These are phyloP conservation scores for Platichthys flesus DNA, from an alignment of 2,113 vertebrate species.

Conservation along the genomic window DNA sequence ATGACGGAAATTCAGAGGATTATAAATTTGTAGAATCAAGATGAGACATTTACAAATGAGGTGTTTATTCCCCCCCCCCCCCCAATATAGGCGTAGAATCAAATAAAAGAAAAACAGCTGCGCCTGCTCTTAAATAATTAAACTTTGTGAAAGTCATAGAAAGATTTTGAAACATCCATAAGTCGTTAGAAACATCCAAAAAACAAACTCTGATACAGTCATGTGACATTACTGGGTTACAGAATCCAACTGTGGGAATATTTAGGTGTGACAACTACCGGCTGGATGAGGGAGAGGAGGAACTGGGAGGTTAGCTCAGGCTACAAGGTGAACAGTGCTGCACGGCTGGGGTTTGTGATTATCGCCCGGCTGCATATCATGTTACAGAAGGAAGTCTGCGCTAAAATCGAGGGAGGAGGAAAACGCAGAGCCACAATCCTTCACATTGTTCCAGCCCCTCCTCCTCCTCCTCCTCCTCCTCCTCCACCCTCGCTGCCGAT, in stretches of 20 bases:
- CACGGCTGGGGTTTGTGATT: conserved; percentile 60
- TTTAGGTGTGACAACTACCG: conserved; percentile 20
- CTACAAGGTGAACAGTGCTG: conserved; percentile 8
- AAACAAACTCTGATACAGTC: too few relatives aligned
- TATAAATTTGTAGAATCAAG: conserved; percentile 1
- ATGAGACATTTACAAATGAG: conserved; percentile 2
- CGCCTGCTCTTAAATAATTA: too few relatives aligned
- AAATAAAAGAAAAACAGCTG: not conserved
- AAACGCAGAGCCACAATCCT: conserved; percentile 73
- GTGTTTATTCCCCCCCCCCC: too few relatives aligned
- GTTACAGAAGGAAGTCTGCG: conserved; percentile 67
- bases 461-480: conserved; percentile 14
- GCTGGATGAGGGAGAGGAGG: conserved; percentile 25
- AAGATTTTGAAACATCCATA: too few relatives aligned
- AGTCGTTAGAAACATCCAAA: too few relatives aligned
- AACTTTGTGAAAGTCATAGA: too few relatives aligned
- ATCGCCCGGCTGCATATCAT: conserved; percentile 64
- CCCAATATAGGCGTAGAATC: not conserved
- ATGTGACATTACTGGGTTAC: not conserved
- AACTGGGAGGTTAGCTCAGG: conserved; percentile 16
- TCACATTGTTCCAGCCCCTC: conserved; percentile 73
- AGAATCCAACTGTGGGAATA: not conserved
- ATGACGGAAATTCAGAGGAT: conserved; percentile 12
- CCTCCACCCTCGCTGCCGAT: conserved; percentile 37
- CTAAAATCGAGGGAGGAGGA: conserved; percentile 17